Evolutionary conservation across 2,888 invertebrate genomes (phyloP).

Genomic region (Hydropsyche betteni): DNA sequence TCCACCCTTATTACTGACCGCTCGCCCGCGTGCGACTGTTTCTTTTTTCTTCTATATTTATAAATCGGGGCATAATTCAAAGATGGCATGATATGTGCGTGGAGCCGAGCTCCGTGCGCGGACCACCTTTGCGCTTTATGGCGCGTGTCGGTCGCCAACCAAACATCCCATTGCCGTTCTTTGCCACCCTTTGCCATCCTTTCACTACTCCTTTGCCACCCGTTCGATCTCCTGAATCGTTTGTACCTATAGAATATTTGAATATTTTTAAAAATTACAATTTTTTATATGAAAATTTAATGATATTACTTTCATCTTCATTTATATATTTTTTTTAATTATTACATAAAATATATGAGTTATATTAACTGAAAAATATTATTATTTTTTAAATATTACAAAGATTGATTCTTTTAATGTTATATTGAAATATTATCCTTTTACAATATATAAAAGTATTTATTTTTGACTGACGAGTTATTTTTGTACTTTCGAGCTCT

Average conservation of each 20-base stretch:
- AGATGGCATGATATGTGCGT: constrained; percentile 49
- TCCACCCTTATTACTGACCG: constrained; percentile 21
- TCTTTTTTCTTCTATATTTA: constrained; percentile 41
- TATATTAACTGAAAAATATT: too few relatives aligned
- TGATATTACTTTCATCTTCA: too few relatives aligned
- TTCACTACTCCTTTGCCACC: constrained; percentile 10
- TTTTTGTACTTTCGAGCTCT: neutral
- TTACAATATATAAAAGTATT: too few relatives aligned
- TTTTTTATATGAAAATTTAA: too few relatives aligned
- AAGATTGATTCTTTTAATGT: too few relatives aligned
- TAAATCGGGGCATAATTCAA: constrained; percentile 50
- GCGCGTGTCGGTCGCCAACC: constrained; percentile 47
- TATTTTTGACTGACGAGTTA: too few relatives aligned
- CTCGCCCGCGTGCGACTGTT: constrained; percentile 2
- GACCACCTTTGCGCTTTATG: constrained; percentile 45
- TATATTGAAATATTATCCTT: too few relatives aligned
- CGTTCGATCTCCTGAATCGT: neutral
- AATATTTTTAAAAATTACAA: too few relatives aligned
- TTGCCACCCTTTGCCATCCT: constrained; percentile 5
- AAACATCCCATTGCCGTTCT: neutral
- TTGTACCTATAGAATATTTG: too few relatives aligned
- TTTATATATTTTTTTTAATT: too few relatives aligned
- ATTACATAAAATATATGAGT: too few relatives aligned
- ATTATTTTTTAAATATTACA: too few relatives aligned
- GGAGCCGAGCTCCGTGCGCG: constrained; percentile 31